Percentiles rank a stretch among this genome's conserved stretches.
Evolutionary conservation across 2,797 vertebrate genomes (phyloP).

Genomic region (Phylloscopus collybita): DNA sequence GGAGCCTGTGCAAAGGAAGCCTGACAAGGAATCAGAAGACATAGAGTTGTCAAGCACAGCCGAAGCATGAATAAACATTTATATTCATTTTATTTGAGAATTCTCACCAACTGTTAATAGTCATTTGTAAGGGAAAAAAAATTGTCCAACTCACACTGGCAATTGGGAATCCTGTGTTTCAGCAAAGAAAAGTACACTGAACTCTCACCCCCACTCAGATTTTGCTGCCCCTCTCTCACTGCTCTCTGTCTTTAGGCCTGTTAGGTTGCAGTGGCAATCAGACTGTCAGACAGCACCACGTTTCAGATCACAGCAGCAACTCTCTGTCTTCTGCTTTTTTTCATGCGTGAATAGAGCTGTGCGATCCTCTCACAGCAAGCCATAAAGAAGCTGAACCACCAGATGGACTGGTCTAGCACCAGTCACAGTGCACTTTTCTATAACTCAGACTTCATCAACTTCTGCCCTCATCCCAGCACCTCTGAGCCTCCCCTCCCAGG

Average conservation of each 20-base stretch:
- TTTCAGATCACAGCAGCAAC: background rate
- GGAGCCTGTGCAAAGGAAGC: background rate
- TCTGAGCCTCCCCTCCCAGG: too few species aligned
- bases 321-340: background rate
- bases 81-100: background rate
- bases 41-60: background rate
- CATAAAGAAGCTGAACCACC: background rate
- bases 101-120: background rate
- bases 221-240: background rate
- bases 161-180: background rate
- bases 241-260: background rate
- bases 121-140: background rate
- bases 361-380: background rate
- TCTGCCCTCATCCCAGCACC: background rate
- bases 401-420: slow-evolving; percentile 15
- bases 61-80: background rate
- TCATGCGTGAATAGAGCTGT: accelerated
- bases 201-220: background rate
- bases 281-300: accelerated
- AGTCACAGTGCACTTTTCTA: background rate
- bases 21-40: background rate
- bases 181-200: background rate
- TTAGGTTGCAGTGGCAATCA: background rate
- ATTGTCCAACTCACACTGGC: accelerated
- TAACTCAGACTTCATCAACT: background rate